phyloP scores from a whole-genome alignment of 2,888 invertebrate species.

The Eurytoma adleriae region DNA sequence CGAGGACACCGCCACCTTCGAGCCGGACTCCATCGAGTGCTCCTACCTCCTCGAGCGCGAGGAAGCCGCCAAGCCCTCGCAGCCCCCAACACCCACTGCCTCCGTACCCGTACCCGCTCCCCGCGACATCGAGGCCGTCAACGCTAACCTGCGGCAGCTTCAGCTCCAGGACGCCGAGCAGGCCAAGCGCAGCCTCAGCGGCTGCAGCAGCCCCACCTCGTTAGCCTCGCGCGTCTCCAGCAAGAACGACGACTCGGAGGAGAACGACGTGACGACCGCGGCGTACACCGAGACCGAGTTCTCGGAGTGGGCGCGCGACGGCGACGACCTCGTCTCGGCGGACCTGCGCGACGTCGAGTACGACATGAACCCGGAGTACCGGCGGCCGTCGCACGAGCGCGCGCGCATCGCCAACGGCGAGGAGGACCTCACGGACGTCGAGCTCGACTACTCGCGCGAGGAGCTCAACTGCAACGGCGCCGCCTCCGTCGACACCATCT shows the following conservation, averaged over 20 bases:
- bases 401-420: slow-evolving; percentile 70
- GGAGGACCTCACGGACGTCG: slow-evolving; percentile 73
- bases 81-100: background rate
- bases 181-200: slow-evolving; percentile 68
- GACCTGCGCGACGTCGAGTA: slow-evolving; percentile 84
- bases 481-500: slow-evolving; percentile 62
- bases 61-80: background rate
- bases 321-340: slow-evolving; percentile 82
- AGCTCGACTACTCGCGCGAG: slow-evolving; percentile 73
- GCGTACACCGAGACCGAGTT: slow-evolving; percentile 90
- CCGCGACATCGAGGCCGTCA: slow-evolving; percentile 66
- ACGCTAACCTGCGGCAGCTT: slow-evolving; percentile 69
- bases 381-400: slow-evolving; percentile 41
- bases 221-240: slow-evolving; percentile 66
- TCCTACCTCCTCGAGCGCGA: slow-evolving; percentile 37
- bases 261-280: slow-evolving; percentile 83
- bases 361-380: slow-evolving; percentile 78
- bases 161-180: slow-evolving; percentile 64
- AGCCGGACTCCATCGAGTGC: slow-evolving; percentile 73
- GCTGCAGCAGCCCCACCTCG: slow-evolving; percentile 80
- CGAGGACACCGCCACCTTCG: slow-evolving; percentile 65
- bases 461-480: slow-evolving; percentile 50
- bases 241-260: slow-evolving; percentile 79
- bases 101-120: background rate
- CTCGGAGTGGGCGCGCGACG: slow-evolving; percentile 93